Evolutionary conservation across 2,888 invertebrate species (phyloP).

Genomic region (Dinocampus coccinellae): DNA sequence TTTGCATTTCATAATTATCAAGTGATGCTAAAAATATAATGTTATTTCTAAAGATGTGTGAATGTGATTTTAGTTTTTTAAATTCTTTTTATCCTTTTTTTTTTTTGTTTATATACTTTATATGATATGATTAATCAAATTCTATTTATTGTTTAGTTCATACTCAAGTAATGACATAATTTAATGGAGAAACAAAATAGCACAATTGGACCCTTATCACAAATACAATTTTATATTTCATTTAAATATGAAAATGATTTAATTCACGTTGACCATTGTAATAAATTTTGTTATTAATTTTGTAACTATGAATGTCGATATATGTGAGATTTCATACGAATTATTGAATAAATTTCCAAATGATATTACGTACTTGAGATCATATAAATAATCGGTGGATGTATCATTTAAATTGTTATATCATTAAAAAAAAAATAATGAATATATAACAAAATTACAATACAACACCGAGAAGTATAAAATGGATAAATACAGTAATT

Average conservation of each 20-base stretch:
- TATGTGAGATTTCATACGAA: conserved; percentile 5
- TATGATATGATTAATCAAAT: neutral
- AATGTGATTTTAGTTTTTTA: neutral
- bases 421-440: neutral
- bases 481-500: too few species aligned
- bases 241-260: neutral
- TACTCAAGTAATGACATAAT: neutral
- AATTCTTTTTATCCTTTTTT: too few species aligned
- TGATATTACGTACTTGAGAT: conserved; percentile 40
- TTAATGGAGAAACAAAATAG: neutral
- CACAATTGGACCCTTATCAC: conserved; percentile 22
- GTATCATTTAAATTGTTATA: neutral
- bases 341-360: conserved; percentile 28
- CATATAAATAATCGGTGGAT: conserved; percentile 25
- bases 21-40: neutral
- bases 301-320: neutral
- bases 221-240: conserved; percentile 2
- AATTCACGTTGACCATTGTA: neutral
- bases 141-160: neutral
- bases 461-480: too few species aligned
- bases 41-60: neutral
- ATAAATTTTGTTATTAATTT: neutral
- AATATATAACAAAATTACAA: neutral
- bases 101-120: neutral
- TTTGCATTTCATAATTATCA: neutral